Evolutionary conservation across 2,113 vertebrate genomes (phyloP).

Genomic region (Phaethon lepturus): DNA sequence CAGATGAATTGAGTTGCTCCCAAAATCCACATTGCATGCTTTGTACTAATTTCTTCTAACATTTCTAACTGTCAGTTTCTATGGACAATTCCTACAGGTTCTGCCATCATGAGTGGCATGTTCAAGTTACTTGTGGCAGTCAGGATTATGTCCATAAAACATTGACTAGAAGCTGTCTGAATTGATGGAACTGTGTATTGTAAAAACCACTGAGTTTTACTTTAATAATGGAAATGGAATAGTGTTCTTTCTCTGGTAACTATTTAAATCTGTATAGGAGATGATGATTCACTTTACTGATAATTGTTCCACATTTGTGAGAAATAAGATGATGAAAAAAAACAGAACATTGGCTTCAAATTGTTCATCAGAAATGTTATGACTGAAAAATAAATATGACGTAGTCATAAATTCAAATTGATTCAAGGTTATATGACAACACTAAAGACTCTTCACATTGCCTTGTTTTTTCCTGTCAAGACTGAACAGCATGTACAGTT

Average conservation of each 20-base stretch:
- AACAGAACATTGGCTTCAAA: neutral
- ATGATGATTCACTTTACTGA: constrained; percentile 18
- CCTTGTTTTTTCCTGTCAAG: neutral
- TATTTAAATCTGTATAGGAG: constrained; percentile 28
- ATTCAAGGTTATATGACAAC: neutral
- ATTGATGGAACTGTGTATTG: neutral
- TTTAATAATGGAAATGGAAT: constrained; percentile 28
- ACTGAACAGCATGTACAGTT: neutral
- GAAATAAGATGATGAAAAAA: constrained; percentile 26
- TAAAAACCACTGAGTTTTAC: neutral
- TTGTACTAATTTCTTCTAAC: neutral
- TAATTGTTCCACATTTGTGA: constrained; percentile 53
- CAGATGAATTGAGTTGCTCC: neutral
- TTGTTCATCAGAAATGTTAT: constrained; percentile 6
- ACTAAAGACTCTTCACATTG: neutral
- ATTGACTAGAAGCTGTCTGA: neutral
- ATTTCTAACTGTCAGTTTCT: neutral
- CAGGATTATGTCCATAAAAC: neutral
- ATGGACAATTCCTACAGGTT: neutral
- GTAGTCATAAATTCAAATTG: neutral
- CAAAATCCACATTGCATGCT: neutral
- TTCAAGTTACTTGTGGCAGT: neutral
- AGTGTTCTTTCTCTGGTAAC: neutral
- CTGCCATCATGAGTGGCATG: neutral
- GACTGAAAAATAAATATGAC: neutral